Evolutionary conservation across 2,797 vertebrate genomes (phyloP), one percentile per base, ranked within the genome.

Genomic region (Eurystomus glaucurus): DNA sequence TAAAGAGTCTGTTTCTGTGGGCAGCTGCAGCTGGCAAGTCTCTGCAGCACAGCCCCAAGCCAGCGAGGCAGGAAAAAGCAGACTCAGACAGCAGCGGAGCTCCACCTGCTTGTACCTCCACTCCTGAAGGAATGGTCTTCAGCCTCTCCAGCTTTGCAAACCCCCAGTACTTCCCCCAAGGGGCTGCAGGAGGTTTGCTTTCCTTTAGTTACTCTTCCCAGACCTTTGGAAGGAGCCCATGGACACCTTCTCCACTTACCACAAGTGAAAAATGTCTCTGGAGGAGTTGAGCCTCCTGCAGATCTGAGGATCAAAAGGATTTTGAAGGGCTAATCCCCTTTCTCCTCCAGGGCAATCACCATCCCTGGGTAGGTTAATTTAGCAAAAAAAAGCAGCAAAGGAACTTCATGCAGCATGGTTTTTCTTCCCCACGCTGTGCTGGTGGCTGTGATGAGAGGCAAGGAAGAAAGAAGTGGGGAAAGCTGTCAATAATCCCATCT

Each of bases 21-120:
- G 95, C 89, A 94, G 86, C 85, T 55, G 2, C 71, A 43, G 64
- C 86, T 78, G 86, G 86, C 90, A 72, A 80, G 70, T 55, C 89
- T 39, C 57, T 13, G 54, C 88, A 68, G 68, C 91, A 28, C 78
- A 69, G 77, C 94, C 41, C 57, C 0, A 1, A 33, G 84, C 52
- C 8, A 19, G 88, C 14, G 2, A 19, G 54, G 76, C 46, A 48
- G 75, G 43, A 50, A 57, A 0, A 2, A 54, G 46, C 64, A 77
- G 57, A 8, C 62, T 39, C 37, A 2, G 62, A 1, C 28, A 79
- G 87, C 78, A 78, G 68, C 79, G 64, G n/a, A 85, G 61, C 85
- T 95, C 79, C 88, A 57, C 88, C 83, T 81, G 90, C 1, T 68
- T 75, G 92, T 23, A 21, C 57, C 71, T 90, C 46, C 6, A 0